phyloP scores from a whole-genome alignment of 2,888 invertebrate species.

The Zygothrica quintamaculata region DNA sequence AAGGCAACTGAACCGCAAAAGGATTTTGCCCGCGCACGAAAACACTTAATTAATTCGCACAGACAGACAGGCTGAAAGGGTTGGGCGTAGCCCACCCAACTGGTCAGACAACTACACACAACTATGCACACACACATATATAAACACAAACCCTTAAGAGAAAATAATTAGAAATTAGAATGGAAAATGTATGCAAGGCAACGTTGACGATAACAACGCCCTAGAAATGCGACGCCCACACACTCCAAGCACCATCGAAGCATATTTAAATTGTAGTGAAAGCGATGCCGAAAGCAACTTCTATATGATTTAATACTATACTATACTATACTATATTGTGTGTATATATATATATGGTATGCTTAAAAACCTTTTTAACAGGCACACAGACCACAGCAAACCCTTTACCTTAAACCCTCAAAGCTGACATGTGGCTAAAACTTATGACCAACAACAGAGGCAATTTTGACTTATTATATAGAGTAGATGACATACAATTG shows the following conservation, averaged over 20 bases:
- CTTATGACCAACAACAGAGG: conserved; percentile 29
- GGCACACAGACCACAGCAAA: conserved; percentile 27
- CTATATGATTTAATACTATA: conserved; percentile 49
- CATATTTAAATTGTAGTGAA: conserved; percentile 52
- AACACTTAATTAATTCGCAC: conserved; percentile 83
- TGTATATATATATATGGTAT: conserved; percentile 3
- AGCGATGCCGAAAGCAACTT: conserved; percentile 21
- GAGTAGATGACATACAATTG: no score
- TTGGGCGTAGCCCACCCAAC: conserved; percentile 48
- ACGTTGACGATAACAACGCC: conserved; percentile 69
- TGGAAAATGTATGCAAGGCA: conserved; percentile 71
- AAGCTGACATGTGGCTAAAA: conserved; percentile 23
- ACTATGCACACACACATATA: conserved; percentile 20
- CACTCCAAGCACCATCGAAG: conserved; percentile 22
- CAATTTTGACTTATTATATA: conserved; percentile 42
- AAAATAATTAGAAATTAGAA: conserved; percentile 82
- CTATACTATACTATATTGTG: conserved; percentile 1
- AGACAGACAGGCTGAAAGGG: conserved; percentile 59
- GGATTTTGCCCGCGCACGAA: conserved; percentile 80
- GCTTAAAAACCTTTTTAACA: conserved; percentile 40
- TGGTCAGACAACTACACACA: conserved; percentile 63
- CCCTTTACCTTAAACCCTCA: conserved; percentile 17
- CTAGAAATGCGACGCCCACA: conserved; percentile 53
- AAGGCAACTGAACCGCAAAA: conserved; percentile 76
- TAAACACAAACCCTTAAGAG: conserved; percentile 38